A percentile compares a stretch with the other conserved stretches of the same genome.
Evolutionary conservation across 2,113 vertebrate species (phyloP).

Genomic region (Corydoras maculifer): DNA sequence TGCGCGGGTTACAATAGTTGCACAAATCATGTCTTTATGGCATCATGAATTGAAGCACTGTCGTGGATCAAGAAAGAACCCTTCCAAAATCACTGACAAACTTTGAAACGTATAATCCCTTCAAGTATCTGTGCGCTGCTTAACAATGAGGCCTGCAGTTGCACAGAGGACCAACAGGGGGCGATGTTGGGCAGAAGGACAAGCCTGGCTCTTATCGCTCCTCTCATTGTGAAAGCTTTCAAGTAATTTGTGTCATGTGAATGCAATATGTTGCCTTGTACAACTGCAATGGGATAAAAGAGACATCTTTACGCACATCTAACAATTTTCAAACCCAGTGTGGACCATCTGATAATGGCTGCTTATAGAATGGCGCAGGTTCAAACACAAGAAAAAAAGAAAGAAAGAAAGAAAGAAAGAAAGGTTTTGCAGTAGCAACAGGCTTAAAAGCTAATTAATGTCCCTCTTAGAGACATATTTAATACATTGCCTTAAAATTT

Average conservation of each 20-base stretch:
- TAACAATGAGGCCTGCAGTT: background rate
- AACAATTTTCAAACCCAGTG: constrained; percentile 11
- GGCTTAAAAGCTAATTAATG: constrained; percentile 40
- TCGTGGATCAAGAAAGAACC: too few species aligned
- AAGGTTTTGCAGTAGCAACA: background rate
- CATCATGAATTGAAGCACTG: too few species aligned
- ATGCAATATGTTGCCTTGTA: constrained; percentile 51
- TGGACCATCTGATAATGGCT: constrained; percentile 28
- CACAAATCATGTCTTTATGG: too few species aligned
- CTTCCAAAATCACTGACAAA: too few species aligned
- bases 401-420: too few species aligned
- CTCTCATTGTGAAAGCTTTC: constrained; percentile 52
- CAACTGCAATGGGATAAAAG: constrained; percentile 35
- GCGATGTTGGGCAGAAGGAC: constrained; percentile 65
- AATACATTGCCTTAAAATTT: constrained; percentile 15
- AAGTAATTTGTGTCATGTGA: constrained; percentile 52
- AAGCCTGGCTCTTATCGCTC: constrained; percentile 33
- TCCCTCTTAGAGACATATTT: constrained; percentile 25
- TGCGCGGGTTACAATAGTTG: too few species aligned
- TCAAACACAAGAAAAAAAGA: constrained; percentile 34
- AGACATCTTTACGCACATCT: constrained; percentile 33
- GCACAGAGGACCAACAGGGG: constrained; percentile 62
- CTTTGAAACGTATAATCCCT: too few species aligned
- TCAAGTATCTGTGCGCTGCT: too few species aligned
- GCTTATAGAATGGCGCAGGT: constrained; percentile 31